phyloP scores from a whole-genome alignment of 2,888 invertebrate species.

The Cyclophora albipunctata region DNA sequence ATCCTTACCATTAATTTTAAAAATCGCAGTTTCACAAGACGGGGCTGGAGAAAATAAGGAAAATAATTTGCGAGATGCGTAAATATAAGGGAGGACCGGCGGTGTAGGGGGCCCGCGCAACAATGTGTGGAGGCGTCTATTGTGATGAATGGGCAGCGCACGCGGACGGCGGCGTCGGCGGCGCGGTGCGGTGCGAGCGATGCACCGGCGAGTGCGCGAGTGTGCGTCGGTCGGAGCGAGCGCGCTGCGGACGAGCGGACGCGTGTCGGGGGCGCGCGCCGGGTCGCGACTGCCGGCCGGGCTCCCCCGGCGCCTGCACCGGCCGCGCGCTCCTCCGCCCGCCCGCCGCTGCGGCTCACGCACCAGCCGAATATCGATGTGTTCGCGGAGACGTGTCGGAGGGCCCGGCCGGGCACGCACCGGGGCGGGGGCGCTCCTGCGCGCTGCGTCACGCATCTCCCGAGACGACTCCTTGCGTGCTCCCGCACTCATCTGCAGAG shows the following conservation, averaged over 20 bases:
- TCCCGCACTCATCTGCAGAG: constrained; percentile 67
- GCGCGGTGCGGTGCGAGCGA: neutral
- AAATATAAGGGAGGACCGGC: constrained; percentile 19
- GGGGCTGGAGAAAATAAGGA: constrained; percentile 7
- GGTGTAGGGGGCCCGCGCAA: constrained; percentile 22
- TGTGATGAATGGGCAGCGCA: constrained; percentile 55
- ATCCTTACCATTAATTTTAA: constrained; percentile 15
- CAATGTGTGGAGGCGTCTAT: constrained; percentile 27
- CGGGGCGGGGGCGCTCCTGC: constrained; percentile 62
- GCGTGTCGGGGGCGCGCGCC: constrained; percentile 54
- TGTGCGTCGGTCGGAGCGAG: constrained; percentile 33
- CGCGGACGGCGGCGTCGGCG: constrained; percentile 23
- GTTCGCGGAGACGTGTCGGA: constrained; percentile 43
- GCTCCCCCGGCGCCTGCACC: constrained; percentile 48
- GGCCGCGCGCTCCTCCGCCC: constrained; percentile 30
- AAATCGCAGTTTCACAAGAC: constrained; percentile 7
- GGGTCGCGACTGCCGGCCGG: constrained; percentile 69
- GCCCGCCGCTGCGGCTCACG: constrained; percentile 51
- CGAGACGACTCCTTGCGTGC: constrained; percentile 62
- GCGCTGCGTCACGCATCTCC: constrained; percentile 74
- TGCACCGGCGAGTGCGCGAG: neutral
- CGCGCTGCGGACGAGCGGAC: constrained; percentile 23
- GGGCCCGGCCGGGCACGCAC: constrained; percentile 36
- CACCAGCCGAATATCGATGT: constrained; percentile 69
- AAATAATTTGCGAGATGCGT: constrained; percentile 17